These are phyloP conservation scores for Picathartes gymnocephalus DNA, from an alignment of 2,113 vertebrate genomes.

Conservation along the genomic window DNA sequence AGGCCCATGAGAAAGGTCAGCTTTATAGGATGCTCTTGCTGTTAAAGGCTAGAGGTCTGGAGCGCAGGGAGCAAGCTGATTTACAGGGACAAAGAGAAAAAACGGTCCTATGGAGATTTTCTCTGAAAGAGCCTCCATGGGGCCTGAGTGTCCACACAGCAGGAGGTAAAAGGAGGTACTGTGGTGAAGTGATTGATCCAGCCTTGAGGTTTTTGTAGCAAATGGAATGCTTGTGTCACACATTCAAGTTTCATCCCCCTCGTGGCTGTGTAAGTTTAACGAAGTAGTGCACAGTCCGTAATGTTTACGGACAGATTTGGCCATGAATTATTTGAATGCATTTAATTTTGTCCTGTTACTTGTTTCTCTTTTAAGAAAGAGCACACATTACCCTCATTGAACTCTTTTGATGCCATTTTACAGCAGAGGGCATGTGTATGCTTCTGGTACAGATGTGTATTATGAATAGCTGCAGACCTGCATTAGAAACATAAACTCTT, in stretches of 20 bases:
- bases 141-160: background rate
- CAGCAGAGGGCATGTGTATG: accelerated
- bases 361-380: background rate
- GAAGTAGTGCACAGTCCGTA: background rate
- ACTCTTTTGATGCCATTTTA: background rate
- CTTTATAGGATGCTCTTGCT: background rate
- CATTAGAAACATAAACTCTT: background rate
- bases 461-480: background rate
- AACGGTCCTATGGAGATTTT: background rate
- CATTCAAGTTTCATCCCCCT: background rate
- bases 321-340: background rate
- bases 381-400: background rate
- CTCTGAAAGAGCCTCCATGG: background rate
- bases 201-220: background rate
- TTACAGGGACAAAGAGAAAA: background rate
- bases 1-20: background rate
- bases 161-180: background rate
- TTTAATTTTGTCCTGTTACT: background rate
- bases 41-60: background rate
- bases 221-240: background rate
- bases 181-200: background rate
- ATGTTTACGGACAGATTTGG: background rate
- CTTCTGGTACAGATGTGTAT: background rate
- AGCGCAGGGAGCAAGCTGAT: background rate
- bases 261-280: background rate